Base-by-base conservation (phyloP, 2,797 vertebrate genomes). In the Bufotes viridis region DNA sequence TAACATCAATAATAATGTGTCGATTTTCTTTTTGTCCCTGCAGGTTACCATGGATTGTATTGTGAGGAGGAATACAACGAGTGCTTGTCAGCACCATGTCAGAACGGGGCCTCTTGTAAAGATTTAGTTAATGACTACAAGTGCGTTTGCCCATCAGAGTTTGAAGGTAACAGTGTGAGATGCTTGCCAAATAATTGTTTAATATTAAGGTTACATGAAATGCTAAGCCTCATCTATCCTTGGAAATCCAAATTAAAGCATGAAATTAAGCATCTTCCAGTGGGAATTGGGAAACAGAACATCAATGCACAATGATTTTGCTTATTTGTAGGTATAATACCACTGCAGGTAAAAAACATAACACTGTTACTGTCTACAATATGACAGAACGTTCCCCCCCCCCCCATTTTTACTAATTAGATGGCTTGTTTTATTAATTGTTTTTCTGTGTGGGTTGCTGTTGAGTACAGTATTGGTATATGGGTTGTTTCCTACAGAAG, bases 41-140 rank as follows among this genome's bases (percentile, higher is more conserved):
- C 90, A 99, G 98, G 98, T 89, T 99, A 98, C 95, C 98, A 99
- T 0, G 98, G 98, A 29, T 95, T 99, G 91, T 99, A 99, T 91
- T 99, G 98, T 88, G 98, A 99, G 88, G 98, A 99, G 90, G 98
- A 99, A 76, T 97, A 98, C 90, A 98, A 99, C 0, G 98, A 99
- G 92, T 99, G 98, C 91, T 93, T 98, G 88, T 99, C 98, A 0
- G 95, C 96, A 0, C 98, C 98, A 15, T 99, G 98, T 94, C 97
- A 98, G 93, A 99, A 99, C 0, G 96, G 96, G 0, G 98, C 97
- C 91, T 97, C 97, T 92, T 99, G 98, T 91, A 95, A 94, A 91
- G 98, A 99, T 91, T 96, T 98, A 0, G 93, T 97, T 90, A 98
- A 99, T 29, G 93, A 95, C 85, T 99, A 99, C 0, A 96, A 98